A percentile compares a stretch with the other conserved stretches of the same genome.
Conservation (phyloP, 92 coral and sea anemone species). For the Plumapathes pennacea region DNA sequence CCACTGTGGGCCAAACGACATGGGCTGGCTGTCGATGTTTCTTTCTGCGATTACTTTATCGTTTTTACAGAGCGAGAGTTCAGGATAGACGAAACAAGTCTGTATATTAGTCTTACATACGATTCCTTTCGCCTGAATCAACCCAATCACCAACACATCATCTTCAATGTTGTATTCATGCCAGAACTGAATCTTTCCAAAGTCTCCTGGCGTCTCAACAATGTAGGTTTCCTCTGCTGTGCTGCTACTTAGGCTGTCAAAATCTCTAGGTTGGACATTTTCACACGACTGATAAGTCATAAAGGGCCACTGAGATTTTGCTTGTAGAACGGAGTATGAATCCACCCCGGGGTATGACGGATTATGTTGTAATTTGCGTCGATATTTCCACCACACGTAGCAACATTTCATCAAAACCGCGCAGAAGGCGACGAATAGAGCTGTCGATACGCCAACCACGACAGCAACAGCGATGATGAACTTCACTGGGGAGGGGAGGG, state of each 20-base stretch:
- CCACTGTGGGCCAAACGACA: constrained; percentile 86
- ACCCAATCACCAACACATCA: constrained; percentile 63
- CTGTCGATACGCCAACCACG: constrained; percentile 84
- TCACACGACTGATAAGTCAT: constrained; percentile 79
- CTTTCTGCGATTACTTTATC: constrained; percentile 61
- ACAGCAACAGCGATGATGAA: constrained; percentile 65
- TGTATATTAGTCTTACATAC: constrained; percentile 58
- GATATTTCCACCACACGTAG: constrained; percentile 91
- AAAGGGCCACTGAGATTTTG: constrained; percentile 70
- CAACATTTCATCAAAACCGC: constrained; percentile 91
- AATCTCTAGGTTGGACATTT: constrained; percentile 59
- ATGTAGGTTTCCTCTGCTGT: constrained; percentile 83
- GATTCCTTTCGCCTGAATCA: constrained; percentile 89
- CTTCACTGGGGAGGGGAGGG: no score
- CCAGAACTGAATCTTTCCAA: constrained; percentile 80
- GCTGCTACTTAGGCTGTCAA: constrained; percentile 52
- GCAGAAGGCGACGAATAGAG: constrained; percentile 73
- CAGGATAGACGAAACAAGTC: constrained; percentile 60
- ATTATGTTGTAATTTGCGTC: constrained; percentile 46
- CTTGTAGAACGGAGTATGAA: constrained; percentile 56
- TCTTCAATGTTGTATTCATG: constrained; percentile 76
- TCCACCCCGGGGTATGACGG: constrained; percentile 57
- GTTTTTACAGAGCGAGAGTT: constrained; percentile 64
- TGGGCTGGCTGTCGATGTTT: constrained; percentile 73
- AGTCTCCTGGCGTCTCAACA: constrained; percentile 84